Evolutionary conservation across 2,113 vertebrate genomes (phyloP).

Genomic region (Rhizomys pruinosus): DNA sequence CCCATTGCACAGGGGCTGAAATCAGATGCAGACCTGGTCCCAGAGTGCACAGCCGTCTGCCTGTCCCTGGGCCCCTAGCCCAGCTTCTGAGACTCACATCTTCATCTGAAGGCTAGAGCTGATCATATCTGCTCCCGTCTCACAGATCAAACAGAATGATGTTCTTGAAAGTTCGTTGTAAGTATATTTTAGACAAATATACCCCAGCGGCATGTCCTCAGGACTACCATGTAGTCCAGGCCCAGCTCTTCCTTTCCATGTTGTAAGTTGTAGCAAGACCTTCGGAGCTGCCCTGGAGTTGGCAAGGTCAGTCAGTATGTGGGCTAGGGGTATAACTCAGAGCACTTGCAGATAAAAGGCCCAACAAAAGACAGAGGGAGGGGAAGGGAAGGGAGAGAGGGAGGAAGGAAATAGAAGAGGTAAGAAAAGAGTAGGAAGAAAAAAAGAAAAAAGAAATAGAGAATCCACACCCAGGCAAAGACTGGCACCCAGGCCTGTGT

Average conservation of each 20-base stretch:
- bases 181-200: background rate
- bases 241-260: no score
- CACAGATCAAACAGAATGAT: background rate
- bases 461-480: background rate
- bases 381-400: no score
- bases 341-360: background rate
- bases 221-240: background rate
- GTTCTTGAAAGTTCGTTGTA: background rate
- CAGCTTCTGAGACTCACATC: background rate
- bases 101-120: background rate
- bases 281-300: background rate
- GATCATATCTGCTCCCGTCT: background rate
- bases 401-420: no score
- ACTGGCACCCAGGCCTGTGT: background rate
- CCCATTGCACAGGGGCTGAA: background rate
- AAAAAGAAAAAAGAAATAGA: background rate
- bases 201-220: background rate
- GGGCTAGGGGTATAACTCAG: background rate
- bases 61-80: background rate
- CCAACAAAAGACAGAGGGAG: no score
- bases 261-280: accelerated
- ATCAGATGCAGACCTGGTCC: no score
- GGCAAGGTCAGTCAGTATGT: slow-evolving; percentile 35
- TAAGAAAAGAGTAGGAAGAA: no score
- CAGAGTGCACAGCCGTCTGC: accelerated